Evolutionary conservation across 2,113 vertebrate species (phyloP).

Genomic region (Acrocephalus arundinaceus): DNA sequence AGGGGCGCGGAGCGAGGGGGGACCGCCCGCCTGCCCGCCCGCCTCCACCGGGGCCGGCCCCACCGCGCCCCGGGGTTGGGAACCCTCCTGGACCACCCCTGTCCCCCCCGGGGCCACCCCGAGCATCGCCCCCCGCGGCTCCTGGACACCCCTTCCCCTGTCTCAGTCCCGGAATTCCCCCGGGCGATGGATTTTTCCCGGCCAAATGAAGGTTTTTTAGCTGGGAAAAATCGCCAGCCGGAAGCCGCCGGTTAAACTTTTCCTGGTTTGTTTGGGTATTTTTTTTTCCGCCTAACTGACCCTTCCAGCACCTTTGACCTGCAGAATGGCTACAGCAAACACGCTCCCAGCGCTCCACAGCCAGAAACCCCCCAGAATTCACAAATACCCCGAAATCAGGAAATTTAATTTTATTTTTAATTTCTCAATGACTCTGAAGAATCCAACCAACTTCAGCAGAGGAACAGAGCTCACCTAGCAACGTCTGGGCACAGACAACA

Average conservation of each 20-base stretch:
- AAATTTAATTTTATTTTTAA: background rate
- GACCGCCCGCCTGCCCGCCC: constrained; percentile 3
- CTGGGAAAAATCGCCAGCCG: background rate
- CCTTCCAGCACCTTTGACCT: constrained; percentile 27
- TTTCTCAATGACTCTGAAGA: constrained; percentile 28
- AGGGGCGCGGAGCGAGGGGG: background rate
- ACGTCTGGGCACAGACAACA: background rate
- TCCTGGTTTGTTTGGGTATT: background rate
- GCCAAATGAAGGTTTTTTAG: background rate
- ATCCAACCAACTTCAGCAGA: constrained; percentile 35
- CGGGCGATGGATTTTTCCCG: background rate
- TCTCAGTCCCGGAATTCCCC: no score
- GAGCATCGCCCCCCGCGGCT: background rate
- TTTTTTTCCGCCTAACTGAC: rapidly evolving
- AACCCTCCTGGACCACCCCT: background rate
- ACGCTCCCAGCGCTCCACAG: background rate
- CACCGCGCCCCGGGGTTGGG: background rate
- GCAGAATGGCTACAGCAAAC: constrained; percentile 25
- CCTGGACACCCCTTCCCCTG: background rate
- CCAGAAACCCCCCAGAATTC: background rate
- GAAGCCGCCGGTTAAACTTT: constrained; percentile 36
- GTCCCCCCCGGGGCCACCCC: background rate
- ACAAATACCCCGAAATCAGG: constrained; percentile 11
- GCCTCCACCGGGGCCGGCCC: constrained; percentile 64
- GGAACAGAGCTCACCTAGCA: background rate